phyloP scores from a whole-genome alignment of 2,888 invertebrate species.

The Parascotia fuliginaria region DNA sequence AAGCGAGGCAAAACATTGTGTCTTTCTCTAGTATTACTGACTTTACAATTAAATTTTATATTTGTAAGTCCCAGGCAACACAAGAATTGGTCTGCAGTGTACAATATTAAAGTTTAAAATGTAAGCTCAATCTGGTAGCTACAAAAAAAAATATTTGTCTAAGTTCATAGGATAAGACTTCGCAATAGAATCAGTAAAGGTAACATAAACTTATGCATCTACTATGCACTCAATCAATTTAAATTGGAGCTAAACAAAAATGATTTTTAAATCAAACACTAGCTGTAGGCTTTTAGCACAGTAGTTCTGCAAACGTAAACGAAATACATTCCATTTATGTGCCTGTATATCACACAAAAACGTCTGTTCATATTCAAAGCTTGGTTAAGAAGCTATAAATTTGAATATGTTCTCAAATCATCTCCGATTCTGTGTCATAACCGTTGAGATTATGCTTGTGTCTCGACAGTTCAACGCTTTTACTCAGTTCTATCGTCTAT shows the following conservation, averaged over 20 bases:
- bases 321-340: not conserved
- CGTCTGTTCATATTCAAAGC: not conserved
- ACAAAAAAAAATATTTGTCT: too few relatives aligned
- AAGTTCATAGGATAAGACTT: conserved; percentile 2
- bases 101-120: too few relatives aligned
- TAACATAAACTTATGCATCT: not conserved
- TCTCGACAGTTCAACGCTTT: conserved; percentile 13
- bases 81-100: too few relatives aligned
- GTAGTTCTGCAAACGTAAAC: not conserved
- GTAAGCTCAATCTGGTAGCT: too few relatives aligned
- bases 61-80: too few relatives aligned
- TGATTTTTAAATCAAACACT: conserved; percentile 1
- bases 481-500: conserved; percentile 15
- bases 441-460: conserved; percentile 4
- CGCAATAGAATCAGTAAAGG: not conserved
- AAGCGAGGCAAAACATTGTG: too few relatives aligned
- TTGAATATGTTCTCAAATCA: not conserved
- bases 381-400: not conserved
- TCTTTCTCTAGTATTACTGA: too few relatives aligned
- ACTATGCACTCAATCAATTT: not conserved
- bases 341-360: not conserved
- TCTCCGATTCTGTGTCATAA: conserved; percentile 4
- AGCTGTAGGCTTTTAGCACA: not conserved
- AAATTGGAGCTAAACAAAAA: not conserved
- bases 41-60: too few relatives aligned